A percentile compares a stretch with the other conserved stretches of the same genome.
phyloP scores from a whole-genome alignment of 2,888 invertebrate genomes.

The Mellilla xanthometata region DNA sequence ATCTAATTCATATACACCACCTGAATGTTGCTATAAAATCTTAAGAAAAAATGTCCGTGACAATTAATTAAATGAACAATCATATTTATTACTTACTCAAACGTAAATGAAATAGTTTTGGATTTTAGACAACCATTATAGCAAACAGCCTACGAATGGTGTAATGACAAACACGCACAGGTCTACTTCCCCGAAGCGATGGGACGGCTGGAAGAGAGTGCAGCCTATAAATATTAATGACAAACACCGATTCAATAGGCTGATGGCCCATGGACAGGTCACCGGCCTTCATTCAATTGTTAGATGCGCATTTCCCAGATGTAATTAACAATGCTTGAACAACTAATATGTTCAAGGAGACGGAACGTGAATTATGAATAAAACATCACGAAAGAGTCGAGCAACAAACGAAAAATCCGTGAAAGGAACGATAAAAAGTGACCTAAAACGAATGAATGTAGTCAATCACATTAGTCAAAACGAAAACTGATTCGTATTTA shows the following conservation, averaged over 20 bases:
- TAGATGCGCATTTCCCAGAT: constrained; percentile 62
- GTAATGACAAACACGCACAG: constrained; percentile 62
- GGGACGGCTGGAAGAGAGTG: constrained; percentile 60
- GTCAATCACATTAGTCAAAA: constrained; percentile 41
- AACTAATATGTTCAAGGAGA: constrained; percentile 44
- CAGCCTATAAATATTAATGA: constrained; percentile 77
- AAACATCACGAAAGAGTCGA: constrained; percentile 41
- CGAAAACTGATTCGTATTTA: constrained; percentile 37
- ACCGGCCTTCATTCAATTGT: constrained; percentile 72
- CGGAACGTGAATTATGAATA: constrained; percentile 51
- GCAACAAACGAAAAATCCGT: constrained; percentile 16
- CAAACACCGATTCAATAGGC: constrained; percentile 68
- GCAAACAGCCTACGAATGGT: constrained; percentile 43
- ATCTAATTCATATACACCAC: background rate
- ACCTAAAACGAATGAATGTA: constrained; percentile 37
- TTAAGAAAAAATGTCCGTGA: background rate
- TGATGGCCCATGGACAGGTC: constrained; percentile 51
- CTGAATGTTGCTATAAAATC: constrained; percentile 5
- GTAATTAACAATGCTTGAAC: constrained; percentile 65
- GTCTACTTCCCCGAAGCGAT: constrained; percentile 64
- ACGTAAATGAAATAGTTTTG: constrained; percentile 18
- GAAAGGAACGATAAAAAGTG: constrained; percentile 37
- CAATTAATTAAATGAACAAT: constrained; percentile 6
- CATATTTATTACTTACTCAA: too few species aligned
- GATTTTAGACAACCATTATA: constrained; percentile 12